phyloP scores from a whole-genome alignment of 2,888 invertebrate species.

The Trachelus iudaicus region DNA sequence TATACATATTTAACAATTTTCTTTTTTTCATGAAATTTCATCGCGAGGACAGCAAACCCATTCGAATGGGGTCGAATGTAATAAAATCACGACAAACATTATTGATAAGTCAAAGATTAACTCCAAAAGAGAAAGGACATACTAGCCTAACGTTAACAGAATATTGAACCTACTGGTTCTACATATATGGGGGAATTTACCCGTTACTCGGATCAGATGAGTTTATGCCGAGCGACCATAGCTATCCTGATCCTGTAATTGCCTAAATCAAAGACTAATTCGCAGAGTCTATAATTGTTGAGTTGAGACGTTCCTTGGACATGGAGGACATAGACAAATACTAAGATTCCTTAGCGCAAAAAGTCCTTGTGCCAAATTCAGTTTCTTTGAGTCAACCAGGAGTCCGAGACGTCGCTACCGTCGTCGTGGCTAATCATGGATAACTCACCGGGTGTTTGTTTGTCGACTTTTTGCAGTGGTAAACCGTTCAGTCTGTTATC shows the following conservation, averaged over 20 bases:
- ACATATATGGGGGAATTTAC: not conserved
- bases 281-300: not conserved
- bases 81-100: not conserved
- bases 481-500: conserved; percentile 8
- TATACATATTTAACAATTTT: too few species aligned
- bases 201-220: not conserved
- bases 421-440: not conserved
- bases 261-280: not conserved
- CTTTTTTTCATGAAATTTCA: too few species aligned
- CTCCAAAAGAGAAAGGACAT: not conserved
- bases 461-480: conserved; percentile 28
- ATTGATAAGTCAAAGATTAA: not conserved
- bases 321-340: not conserved
- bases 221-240: not conserved
- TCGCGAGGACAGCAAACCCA: not conserved
- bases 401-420: conserved; percentile 2
- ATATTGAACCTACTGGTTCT: not conserved
- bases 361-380: conserved; percentile 1
- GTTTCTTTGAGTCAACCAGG: conserved; percentile 8
- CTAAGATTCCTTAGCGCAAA: not conserved
- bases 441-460: conserved; percentile 38
- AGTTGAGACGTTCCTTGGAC: not conserved
- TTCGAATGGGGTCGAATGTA: not conserved
- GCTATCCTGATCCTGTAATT: not conserved
- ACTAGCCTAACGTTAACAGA: not conserved